These are phyloP conservation scores for Malacoraja senta DNA, from an alignment of 2,797 vertebrate species.

Conservation along the genomic window DNA sequence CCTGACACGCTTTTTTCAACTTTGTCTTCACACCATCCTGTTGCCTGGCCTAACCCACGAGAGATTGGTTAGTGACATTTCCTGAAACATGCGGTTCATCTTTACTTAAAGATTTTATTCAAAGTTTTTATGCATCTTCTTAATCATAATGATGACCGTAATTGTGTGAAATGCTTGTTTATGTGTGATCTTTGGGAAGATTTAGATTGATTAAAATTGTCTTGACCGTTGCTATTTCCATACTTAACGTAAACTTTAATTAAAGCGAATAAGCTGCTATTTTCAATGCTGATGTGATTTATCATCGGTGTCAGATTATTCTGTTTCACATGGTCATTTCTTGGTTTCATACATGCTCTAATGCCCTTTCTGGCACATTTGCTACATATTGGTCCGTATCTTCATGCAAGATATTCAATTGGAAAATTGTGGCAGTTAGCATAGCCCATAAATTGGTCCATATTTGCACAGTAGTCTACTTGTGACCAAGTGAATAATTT, in stretches of 20 bases:
- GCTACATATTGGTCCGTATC: no score
- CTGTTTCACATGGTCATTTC: neutral
- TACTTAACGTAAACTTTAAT: neutral
- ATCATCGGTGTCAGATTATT: neutral
- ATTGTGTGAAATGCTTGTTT: neutral
- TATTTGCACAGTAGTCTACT: no score
- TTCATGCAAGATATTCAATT: neutral
- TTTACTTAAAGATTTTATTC: neutral
- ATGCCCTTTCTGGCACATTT: neutral
- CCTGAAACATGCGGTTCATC: neutral
- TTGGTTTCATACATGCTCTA: neutral
- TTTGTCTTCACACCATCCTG: constrained; percentile 78
- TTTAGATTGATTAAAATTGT: constrained; percentile 4
- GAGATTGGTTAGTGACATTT: constrained; percentile 74
- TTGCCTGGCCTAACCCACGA: constrained; percentile 82
- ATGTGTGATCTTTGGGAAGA: neutral
- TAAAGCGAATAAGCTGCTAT: neutral
- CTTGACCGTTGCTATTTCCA: neutral
- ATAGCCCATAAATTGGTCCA: neutral
- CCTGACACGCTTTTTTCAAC: constrained; percentile 94
- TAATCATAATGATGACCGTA: neutral
- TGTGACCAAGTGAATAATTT: no score
- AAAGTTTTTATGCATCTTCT: neutral
- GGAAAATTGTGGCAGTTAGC: neutral
- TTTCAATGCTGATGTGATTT: neutral